Base-by-base conservation (phyloP, 2,797 vertebrate genomes). In the Syngnathus acus region DNA sequence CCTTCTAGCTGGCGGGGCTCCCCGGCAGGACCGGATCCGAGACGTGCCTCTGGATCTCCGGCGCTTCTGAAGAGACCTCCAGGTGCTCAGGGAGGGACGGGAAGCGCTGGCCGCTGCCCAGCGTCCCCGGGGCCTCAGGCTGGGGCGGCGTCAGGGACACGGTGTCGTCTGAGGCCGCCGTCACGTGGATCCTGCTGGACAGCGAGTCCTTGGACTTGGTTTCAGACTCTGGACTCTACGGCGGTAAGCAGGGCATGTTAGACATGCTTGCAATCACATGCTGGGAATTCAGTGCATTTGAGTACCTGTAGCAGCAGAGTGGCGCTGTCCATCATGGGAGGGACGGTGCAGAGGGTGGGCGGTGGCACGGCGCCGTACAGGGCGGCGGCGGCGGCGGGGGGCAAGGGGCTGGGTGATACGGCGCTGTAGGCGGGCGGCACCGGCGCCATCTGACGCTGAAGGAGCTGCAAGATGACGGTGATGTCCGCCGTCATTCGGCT, bases 401-500 rank as follows among this genome's bases (percentile, higher is more conserved):
- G 86, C 63, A 87, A 90, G 65, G 86, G 78, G 60, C 80, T 67
- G 0, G 93, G 89, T 0, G 93, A 93, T 87, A 94, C 91, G 1
- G 91, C 89, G 53, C 94, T 93, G 86, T 93, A 98, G 0, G 93
- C 91, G 0, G 94, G 92, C 0, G 93, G 93, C 66, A 95, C 93
- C 19, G 92, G 94, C 48, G 92, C 88, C 81, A 93, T 88, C 86
- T 96, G 94, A 75, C 93, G 92, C 84, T 95, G 95, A 65, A 99
- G 93, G 69, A 99, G 92, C 91, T 97, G 95, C 60, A 98, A 92
- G 86, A 99, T 96, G 82, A 91, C 89, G 19, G 83, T 94, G 84
- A 99, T 94, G 74, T 99, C 96, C 51, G 96, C 91, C 0, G 93
- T 94, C 94, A 99, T 92, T n/a, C 94, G 92, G 65, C 93, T 94